Evolutionary conservation across 1,140 invertebrate genomes (phyloP), one percentile per base, ranked within the genome.

Genomic region (Carcinoscorpius rotundicauda): DNA sequence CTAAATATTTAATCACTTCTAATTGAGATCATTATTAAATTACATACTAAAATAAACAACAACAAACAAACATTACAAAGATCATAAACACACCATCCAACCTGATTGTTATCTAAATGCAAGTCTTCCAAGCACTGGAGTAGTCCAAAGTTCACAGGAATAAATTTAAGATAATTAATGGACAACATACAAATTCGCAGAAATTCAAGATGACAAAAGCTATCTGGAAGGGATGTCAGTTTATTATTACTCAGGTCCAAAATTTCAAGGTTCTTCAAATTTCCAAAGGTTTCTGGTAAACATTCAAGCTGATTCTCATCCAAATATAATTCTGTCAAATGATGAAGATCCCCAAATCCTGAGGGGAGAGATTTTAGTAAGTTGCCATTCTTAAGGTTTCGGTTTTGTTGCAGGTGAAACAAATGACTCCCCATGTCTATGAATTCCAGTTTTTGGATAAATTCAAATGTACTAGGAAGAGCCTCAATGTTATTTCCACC

Each of bases 311-410:
- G 82, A 75, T 95, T 95, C 52, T 76, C 70, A 2, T 86, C 84
- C 53, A 95, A 72, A 74, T 93, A 90, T 64, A 93, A 79, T 76
- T 93, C 90, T 0, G 88, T 86, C 0, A 91, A 92, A 73, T 93
- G 93, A 69, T 91, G 86, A 73, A 94, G 53, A 49, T 62, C 8
- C 29, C 52, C 50, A 52, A 67, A 67, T 51, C 51, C 52, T 48
- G 6, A 8, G 10, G 66, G 66, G 8, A 67, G 53, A 51, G 9
- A 51, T n/a, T 8, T 51, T 49, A 67, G n/a, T 4, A 57, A 50
- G 52, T 67, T 67, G 3, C 66, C 66, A 64, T 64, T 64, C 4
- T 49, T 6, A n/a, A 67, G 5, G 29, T 64, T 55, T 58, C 52
- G n/a, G 58, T 59, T 61, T 49, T 63, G 6, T 53, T 64, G 63